These are phyloP conservation scores for Pogonognathellus flavescens DNA, from an alignment of 1,140 invertebrate genomes.

Conservation along the genomic window DNA sequence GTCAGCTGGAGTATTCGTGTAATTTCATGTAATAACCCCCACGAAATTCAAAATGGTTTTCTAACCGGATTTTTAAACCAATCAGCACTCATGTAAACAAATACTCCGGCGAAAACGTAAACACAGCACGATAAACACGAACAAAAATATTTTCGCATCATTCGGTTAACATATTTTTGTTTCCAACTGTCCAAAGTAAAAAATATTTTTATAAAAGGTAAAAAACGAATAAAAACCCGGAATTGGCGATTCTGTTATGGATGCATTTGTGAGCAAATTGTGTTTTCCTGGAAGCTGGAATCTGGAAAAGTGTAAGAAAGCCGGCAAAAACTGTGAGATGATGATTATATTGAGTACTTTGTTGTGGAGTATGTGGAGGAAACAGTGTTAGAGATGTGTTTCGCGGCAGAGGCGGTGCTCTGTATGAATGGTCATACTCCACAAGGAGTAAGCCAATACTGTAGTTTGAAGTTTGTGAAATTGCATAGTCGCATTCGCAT, in stretches of 20 bases:
- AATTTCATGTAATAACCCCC: neutral
- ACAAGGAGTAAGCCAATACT: neutral
- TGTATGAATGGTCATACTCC: neutral
- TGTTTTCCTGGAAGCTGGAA: neutral
- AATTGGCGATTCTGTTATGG: neutral
- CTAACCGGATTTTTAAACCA: too few relatives aligned
- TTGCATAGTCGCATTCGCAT: conserved; percentile 42
- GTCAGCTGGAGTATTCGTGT: neutral
- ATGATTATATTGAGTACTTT: neutral
- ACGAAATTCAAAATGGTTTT: too few relatives aligned
- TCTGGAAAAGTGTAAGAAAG: neutral
- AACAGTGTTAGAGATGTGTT: neutral
- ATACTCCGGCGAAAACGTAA: too few relatives aligned
- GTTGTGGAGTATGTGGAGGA: neutral
- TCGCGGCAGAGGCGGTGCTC: conserved; percentile 9
- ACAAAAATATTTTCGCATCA: too few relatives aligned
- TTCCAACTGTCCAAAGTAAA: too few relatives aligned
- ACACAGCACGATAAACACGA: too few relatives aligned
- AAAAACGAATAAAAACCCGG: too few relatives aligned
- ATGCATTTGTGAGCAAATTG: too few relatives aligned
- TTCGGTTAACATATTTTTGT: too few relatives aligned
- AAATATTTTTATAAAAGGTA: too few relatives aligned
- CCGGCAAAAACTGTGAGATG: conserved; percentile 1
- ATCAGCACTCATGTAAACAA: too few relatives aligned
- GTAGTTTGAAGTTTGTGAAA: neutral